Evolutionary conservation across 2,113 vertebrate genomes (phyloP), one percentile per base, ranked within the genome.

Genomic region (Sphaerodactylus townsendi): DNA sequence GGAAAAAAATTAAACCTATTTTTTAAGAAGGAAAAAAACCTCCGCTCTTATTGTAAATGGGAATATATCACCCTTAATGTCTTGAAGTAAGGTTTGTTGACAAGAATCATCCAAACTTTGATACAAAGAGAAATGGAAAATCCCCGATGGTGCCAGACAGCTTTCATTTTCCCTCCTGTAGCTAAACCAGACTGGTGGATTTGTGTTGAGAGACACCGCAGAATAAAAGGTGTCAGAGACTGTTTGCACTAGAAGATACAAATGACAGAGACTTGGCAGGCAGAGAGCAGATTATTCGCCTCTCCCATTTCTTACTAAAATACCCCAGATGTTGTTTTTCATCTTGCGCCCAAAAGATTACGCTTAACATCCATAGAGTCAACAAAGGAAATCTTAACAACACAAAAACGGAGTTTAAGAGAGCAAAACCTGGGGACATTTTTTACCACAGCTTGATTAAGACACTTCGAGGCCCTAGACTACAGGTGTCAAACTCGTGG

Each of bases 41-140:
- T 3, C 25, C 70, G 90, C 44, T 13, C 10, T 33, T 65, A 50
- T 75, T 90, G 7, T 68, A 65, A 83, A 14, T 33, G 30, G 19
- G 53, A 62, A 77, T 53, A 19, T 76, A 78, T 81, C 30, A 59
- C 81, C 69, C 41, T 25, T 48, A 70, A 13, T 25, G 83, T 79
- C 41, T 68, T 84, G 72, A 41, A 91, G 87, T 23, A 71, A 44
- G 0, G 0, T 89, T 44, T 62, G 2, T 77, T 85, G 74, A 74
- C 84, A 89, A n/a, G 10, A 0, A 0, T 9, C 14, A 8, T 53
- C 17, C 33, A 85, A 73, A 76, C 1, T 50, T 3, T 17, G 86
- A 71, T 44, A 39, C 79, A 81, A 48, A 59, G 77, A 73, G 59
- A 86, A 85, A 89, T 46, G 86, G 86, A 90, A 88, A 91, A 74